Base-by-base conservation (phyloP, 2,113 vertebrate species). In the Dasypus novemcinctus region DNA sequence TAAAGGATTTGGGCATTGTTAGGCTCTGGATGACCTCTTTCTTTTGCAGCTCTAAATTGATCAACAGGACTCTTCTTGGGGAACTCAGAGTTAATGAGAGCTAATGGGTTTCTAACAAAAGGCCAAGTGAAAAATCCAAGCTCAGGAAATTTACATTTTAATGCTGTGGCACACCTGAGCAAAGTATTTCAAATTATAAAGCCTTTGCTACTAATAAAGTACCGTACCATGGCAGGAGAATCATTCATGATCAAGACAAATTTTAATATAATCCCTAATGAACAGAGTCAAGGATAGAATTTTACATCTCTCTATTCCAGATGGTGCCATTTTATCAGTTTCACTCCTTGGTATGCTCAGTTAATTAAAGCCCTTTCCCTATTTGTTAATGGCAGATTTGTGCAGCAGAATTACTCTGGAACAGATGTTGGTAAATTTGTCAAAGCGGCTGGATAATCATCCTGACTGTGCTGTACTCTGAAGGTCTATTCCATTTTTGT, bases 291-390 rank as follows among this genome's bases (percentile, higher is more conserved):
- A 31, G 2, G 33, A 95, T 43, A 95, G 46, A 74, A 80, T 15
- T 97, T 89, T 88, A 96, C 83, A 87, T 83, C 90, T 27, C 94
- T 95, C 64, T 88, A 63, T 90, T 86, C 75, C 98, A 98, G 97
- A 97, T 97, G 96, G 97, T 95, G 94, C 0, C 0, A 95, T 95
- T 96, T 94, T 93, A 97, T 96, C 72, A 74, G 64, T 96, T 93
- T 92, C 52, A 71, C 27, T 84, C n/a, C 74, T 95, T 92, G 84
- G 7, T 93, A 74, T 93, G 88, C 84, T 97, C 87, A 57, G 95
- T 98, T 98, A 98, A 98, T 98, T 98, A 97, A 98, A 96, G 90
- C 23, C 68, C n/a, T 96, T 82, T 96, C 59, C 82, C 96, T 79
- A 38, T 68, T 54, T 75, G 90, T 95, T 98, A 98, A 97, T 94